A percentile compares a stretch with the other conserved stretches of the same genome.
phyloP scores from a whole-genome alignment of 2,113 vertebrate genomes.

The Sialia sialis region DNA sequence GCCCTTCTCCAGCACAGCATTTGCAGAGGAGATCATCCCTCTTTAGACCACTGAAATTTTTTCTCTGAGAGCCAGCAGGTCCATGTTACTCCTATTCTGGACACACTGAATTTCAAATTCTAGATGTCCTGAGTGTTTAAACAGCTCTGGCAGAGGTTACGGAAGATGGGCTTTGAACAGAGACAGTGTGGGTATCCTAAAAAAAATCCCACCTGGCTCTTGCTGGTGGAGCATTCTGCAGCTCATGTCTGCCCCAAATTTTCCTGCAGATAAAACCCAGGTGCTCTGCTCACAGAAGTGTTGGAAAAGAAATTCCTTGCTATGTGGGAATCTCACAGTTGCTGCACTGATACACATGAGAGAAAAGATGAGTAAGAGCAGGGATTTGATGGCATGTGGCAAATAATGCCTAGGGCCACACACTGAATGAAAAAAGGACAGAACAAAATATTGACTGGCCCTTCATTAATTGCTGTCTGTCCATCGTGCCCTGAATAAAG shows the following conservation, averaged over 20 bases:
- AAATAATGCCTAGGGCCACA: conserved; percentile 17
- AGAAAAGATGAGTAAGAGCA: neutral
- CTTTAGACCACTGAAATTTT: neutral
- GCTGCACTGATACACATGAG: neutral
- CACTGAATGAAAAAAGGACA: neutral
- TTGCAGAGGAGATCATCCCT: neutral
- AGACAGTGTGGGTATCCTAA: neutral
- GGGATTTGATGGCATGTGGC: neutral
- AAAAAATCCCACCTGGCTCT: neutral
- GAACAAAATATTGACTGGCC: conserved; percentile 45
- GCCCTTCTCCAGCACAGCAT: neutral
- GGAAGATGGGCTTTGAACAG: neutral
- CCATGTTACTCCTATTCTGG: neutral
- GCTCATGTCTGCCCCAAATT: neutral
- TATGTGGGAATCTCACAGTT: neutral
- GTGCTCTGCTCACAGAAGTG: neutral
- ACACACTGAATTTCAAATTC: neutral
- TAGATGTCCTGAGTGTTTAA: neutral
- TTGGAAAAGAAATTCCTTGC: neutral
- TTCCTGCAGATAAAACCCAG: neutral
- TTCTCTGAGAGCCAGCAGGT: neutral
- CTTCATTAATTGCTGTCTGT: neutral
- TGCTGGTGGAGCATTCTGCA: neutral
- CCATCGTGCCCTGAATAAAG: neutral
- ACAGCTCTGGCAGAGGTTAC: neutral